Evolutionary conservation across 2,888 invertebrate genomes (phyloP).

Genomic region (Abrostola tripartita): DNA sequence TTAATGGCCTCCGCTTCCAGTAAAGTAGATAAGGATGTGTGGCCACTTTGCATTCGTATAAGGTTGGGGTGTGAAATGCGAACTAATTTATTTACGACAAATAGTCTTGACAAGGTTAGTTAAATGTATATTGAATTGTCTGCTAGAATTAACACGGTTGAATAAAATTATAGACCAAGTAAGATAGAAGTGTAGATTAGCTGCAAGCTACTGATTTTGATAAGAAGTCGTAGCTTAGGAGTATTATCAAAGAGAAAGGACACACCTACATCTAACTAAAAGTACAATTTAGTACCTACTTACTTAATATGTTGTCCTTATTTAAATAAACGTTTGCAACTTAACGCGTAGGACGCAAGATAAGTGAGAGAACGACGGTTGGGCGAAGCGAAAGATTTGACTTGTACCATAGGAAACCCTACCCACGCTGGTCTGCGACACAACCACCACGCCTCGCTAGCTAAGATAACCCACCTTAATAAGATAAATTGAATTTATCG

Average conservation of each 20-base stretch:
- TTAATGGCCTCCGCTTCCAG: slow-evolving; percentile 51
- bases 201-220: slow-evolving; percentile 3
- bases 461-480: slow-evolving; percentile 68
- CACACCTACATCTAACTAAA: slow-evolving; percentile 15
- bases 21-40: slow-evolving; percentile 48
- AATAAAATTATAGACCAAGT: slow-evolving; percentile 5
- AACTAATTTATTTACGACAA: slow-evolving; percentile 48
- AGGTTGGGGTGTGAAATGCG: slow-evolving; percentile 27
- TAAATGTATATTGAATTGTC: slow-evolving; percentile 21
- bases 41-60: slow-evolving; percentile 35
- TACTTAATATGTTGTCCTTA: slow-evolving; percentile 46
- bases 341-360: slow-evolving; percentile 57
- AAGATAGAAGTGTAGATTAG: slow-evolving; percentile 2
- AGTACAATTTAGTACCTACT: slow-evolving; percentile 37
- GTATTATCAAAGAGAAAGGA: slow-evolving; percentile 33
- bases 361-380: slow-evolving; percentile 52
- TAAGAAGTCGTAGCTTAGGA: slow-evolving; percentile 14
- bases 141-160: slow-evolving; percentile 18
- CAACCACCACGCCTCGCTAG: slow-evolving; percentile 55
- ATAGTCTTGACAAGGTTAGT: slow-evolving; percentile 23
- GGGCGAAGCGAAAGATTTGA: slow-evolving; percentile 52
- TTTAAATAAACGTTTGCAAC: slow-evolving; percentile 51
- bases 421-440: slow-evolving; percentile 70
- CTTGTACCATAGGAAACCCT: slow-evolving; percentile 53
- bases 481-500: slow-evolving; percentile 79